Base-by-base conservation (phyloP, 1,140 invertebrate genomes). In the Drosophila ogumai region DNA sequence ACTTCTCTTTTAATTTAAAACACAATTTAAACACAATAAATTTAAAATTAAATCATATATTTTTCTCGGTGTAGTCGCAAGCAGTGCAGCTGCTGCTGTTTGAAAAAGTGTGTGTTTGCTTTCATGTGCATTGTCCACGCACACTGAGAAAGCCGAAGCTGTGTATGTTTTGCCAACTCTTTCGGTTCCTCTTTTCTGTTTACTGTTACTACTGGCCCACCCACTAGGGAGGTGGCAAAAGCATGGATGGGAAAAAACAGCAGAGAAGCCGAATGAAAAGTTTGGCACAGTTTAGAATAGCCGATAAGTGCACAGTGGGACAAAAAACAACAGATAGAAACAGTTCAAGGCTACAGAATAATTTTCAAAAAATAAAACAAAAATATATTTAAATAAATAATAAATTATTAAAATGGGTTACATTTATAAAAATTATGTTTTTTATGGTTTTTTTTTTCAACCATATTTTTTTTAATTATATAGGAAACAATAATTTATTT, bases 161-260 rank as follows among this genome's bases (percentile, higher is more conserved):
- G 61, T 80, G 73, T 87, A 77, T 87, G 84, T 87, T 87, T 74
- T 77, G 79, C 79, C 84, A 88, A 88, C 76, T 88, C 75, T 80
- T 71, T 54, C 32, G 67, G 17, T 54, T 72, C 38, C 56, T 44
- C 38, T 32, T 46, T 34, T 50, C 76, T 85, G 78, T 85, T 86
- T 81, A 75, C 82, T 60, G 60, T 81, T 58, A 59, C 25, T 49
- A 54, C 17, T 41, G 57, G 40, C 31, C 46, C 69, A 60, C 58
- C 77, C 60, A 68, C 63, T 52, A 60, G 67, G 40, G 58, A 57
- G 66, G 22, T 15, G 32, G 19, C 10, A 12, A 15, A 31, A 13
- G 32, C 8, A 9, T 32, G 38, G 28, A 12, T 13, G 7, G 28
- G 22, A 38, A 7, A 71, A 52, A 17, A 47, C 31, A 54, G 55